Evolutionary conservation across 2,113 vertebrate species (phyloP), one percentile per base, ranked within the genome.

Genomic region (Eurypyga helias): DNA sequence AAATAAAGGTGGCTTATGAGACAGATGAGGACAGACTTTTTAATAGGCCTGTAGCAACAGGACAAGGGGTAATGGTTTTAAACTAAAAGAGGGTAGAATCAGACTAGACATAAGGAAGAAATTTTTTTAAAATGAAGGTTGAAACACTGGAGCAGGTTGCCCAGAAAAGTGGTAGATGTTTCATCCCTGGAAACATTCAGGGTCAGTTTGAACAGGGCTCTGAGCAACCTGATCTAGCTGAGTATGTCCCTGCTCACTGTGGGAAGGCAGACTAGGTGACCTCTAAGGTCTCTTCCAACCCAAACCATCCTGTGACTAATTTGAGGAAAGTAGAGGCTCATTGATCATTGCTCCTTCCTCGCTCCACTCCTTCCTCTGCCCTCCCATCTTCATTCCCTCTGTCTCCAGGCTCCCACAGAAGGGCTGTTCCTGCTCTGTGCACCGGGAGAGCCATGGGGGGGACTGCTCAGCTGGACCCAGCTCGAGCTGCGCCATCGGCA

Each of bases 81-180:
- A 69, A 64, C 12, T 23, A 29, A 48, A 62, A 51, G 17, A 52
- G 1, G 2, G 14, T 26, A 19, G 43, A 69, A 58, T 75, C 72
- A 73, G 26, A n/a, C n/a, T 48, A 64, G 38, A 31, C 38, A 33
- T 11, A n/a, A 49, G 33, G 8, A 70, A 58, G 46, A 65, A 13
- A 13, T 38, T 13, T 18, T 38, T n/a, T 71, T 28, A 45, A 3
- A 3, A 0, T 5, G 16, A 83, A 13, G 0, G 0, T 45, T 55
- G 17, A 75, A 36, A 34, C 23, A 9, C 20, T 20, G 81, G 20
- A 55, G 17, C 24, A 55, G 60, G 17, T 18, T 76, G 31, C 55
- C 51, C 78, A 60, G 66, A 45, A 11, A 21, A 13, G 17, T 34
- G 20, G 31, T 18, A 17, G 28, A 7, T 31, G 23, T 10, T 21